A percentile compares a stretch with the other conserved stretches of the same genome.
Conservation (phyloP, 1,140 invertebrate species). For the Drosophila pectinifera region DNA sequence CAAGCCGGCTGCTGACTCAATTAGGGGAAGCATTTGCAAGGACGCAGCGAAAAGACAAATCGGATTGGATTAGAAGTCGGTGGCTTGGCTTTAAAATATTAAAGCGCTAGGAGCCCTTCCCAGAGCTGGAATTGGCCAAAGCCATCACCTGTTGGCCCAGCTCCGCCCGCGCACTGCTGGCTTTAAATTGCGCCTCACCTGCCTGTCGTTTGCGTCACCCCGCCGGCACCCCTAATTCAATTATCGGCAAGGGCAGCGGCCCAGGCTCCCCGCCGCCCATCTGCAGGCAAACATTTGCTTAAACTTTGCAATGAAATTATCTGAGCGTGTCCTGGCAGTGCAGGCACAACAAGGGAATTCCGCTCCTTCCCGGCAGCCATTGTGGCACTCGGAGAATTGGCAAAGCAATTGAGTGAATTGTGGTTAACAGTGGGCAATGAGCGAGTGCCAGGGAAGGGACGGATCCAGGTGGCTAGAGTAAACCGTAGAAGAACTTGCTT, state of each 20-base stretch:
- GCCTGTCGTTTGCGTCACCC: constrained; percentile 7
- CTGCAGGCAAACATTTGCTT: constrained; percentile 63
- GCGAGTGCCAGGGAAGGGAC: background rate
- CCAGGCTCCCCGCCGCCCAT: constrained; percentile 22
- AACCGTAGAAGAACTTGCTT: background rate
- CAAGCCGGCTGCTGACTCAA: constrained; percentile 52
- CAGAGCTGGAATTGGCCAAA: constrained; percentile 15
- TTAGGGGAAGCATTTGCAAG: constrained; percentile 44
- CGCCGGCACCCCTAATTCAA: constrained; percentile 59
- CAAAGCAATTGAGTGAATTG: constrained; percentile 41
- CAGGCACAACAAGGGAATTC: constrained; percentile 28
- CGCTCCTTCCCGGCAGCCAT: constrained; percentile 3
- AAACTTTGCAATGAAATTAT: constrained; percentile 65
- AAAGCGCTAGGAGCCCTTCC: constrained; percentile 37
- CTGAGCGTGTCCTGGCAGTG: constrained; percentile 32
- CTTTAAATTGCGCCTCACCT: constrained; percentile 41
- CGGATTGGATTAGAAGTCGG: constrained; percentile 23
- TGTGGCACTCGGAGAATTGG: constrained; percentile 16
- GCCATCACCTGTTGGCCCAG: constrained; percentile 54
- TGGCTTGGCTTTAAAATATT: constrained; percentile 49
- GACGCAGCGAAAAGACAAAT: constrained; percentile 35
- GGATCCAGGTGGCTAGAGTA: background rate
- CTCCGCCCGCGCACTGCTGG: background rate
- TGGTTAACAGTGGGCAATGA: constrained; percentile 20
- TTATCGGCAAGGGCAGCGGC: constrained; percentile 51